Conservation (phyloP, 2,797 vertebrate genomes). For the Melanotaenia maccullochi region DNA sequence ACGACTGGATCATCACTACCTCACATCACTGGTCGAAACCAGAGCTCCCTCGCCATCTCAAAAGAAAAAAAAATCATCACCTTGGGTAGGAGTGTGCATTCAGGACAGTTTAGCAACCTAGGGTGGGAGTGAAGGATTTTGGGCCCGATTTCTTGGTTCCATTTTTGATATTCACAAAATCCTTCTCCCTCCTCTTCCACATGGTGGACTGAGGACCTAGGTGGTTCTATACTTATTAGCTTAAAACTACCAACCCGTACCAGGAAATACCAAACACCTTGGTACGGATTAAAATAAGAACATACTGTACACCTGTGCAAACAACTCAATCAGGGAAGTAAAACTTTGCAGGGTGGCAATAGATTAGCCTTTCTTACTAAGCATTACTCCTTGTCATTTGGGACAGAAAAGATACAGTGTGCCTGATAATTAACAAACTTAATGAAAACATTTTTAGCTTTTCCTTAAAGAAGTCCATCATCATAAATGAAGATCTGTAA, state of each 20-base stretch:
- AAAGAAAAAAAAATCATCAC: slow-evolving; percentile 73
- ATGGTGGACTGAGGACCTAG: slow-evolving; percentile 91
- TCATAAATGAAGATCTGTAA: slow-evolving; percentile 69
- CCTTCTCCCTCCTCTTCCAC: slow-evolving; percentile 92
- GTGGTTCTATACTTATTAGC: slow-evolving; percentile 87
- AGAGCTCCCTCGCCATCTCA: slow-evolving; percentile 50
- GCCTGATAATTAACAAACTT: slow-evolving; percentile 30
- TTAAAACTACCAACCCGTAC: slow-evolving; percentile 85
- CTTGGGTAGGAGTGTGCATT: slow-evolving; percentile 90
- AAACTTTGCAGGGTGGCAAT: slow-evolving; percentile 52
- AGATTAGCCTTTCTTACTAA: slow-evolving; percentile 49
- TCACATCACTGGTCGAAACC: slow-evolving; percentile 56
- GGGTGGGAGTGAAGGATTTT: slow-evolving; percentile 88
- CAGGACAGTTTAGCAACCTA: slow-evolving; percentile 86
- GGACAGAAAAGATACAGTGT: slow-evolving; percentile 43
- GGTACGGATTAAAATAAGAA: slow-evolving; percentile 79
- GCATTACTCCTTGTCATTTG: slow-evolving; percentile 51
- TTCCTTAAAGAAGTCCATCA: slow-evolving; percentile 77
- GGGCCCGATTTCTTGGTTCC: slow-evolving; percentile 89
- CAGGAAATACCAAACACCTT: slow-evolving; percentile 67
- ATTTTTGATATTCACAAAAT: slow-evolving; percentile 85
- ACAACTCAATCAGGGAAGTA: slow-evolving; percentile 67
- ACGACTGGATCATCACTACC: slow-evolving; percentile 41
- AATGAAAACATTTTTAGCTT: slow-evolving; percentile 11
- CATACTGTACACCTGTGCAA: slow-evolving; percentile 79